These are phyloP conservation scores for Sinelater perroti DNA, from an alignment of 2,888 invertebrate genomes.

Conservation along the genomic window DNA sequence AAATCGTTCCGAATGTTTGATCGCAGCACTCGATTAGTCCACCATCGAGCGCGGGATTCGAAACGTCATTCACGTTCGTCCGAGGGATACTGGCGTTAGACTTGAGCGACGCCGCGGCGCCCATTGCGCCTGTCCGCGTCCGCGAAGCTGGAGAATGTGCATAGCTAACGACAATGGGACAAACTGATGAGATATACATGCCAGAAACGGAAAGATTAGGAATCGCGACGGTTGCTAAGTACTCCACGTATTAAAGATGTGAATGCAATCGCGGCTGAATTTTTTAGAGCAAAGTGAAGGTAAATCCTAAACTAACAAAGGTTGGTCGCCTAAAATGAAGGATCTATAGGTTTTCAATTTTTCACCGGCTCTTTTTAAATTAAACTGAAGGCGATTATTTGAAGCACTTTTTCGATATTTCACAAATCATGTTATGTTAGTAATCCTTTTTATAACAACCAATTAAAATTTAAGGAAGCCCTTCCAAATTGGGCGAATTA, in stretches of 20 bases:
- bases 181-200: conserved; percentile 43
- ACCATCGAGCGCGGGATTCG: conserved; percentile 25
- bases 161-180: conserved; percentile 41
- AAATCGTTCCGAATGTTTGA: too few relatives aligned
- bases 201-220: conserved; percentile 45
- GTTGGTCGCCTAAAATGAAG: not conserved
- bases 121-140: conserved; percentile 44
- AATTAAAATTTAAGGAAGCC: too few relatives aligned
- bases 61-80: conserved; percentile 31
- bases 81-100: conserved; percentile 40
- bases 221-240: conserved; percentile 46
- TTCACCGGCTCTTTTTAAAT: too few relatives aligned
- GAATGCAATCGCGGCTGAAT: conserved; percentile 22
- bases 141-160: conserved; percentile 41
- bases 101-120: conserved; percentile 31
- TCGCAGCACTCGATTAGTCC: too few relatives aligned
- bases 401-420: too few relatives aligned
- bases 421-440: too few relatives aligned
- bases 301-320: too few relatives aligned
- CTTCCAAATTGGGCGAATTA: too few relatives aligned
- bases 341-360: too few relatives aligned
- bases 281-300: too few relatives aligned
- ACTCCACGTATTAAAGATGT: conserved; percentile 43
- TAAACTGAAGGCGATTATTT: too few relatives aligned
- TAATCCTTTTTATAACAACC: too few relatives aligned